These are phyloP conservation scores for Dasypolia templi DNA, from an alignment of 2,888 invertebrate species.

Conservation along the genomic window DNA sequence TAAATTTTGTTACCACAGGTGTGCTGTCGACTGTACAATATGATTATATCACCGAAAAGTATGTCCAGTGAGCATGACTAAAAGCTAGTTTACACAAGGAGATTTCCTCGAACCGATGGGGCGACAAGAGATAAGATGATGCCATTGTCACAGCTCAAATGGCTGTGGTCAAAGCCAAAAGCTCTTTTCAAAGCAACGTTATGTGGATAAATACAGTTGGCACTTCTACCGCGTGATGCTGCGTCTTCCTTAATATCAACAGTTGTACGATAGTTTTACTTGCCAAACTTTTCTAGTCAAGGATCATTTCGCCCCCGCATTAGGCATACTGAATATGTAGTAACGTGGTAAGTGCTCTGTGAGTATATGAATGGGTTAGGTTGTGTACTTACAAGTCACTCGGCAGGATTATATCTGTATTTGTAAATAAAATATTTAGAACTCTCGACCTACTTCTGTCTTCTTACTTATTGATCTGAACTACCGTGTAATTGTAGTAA, in stretches of 20 bases:
- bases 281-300: slow-evolving; percentile 37
- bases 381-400: slow-evolving; percentile 2
- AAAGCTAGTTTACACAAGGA: slow-evolving; percentile 39
- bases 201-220: slow-evolving; percentile 43
- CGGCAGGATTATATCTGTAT: neutral
- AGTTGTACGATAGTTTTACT: slow-evolving; percentile 33
- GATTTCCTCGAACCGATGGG: slow-evolving; percentile 30
- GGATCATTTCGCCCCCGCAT: slow-evolving; percentile 35
- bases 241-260: slow-evolving; percentile 25
- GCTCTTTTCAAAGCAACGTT: slow-evolving; percentile 37
- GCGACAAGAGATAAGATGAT: slow-evolving; percentile 47
- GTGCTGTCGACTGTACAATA: neutral
- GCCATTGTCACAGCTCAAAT: slow-evolving; percentile 32
- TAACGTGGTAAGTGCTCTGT: slow-evolving; percentile 18
- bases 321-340: slow-evolving; percentile 41
- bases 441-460: slow-evolving; percentile 3
- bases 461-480: slow-evolving; percentile 17
- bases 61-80: slow-evolving; percentile 20
- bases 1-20: neutral
- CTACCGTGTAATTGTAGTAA: neutral
- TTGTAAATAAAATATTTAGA: slow-evolving; percentile 10
- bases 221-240: slow-evolving; percentile 18
- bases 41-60: neutral
- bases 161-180: slow-evolving; percentile 28
- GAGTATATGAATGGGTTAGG: slow-evolving; percentile 11